Percentiles rank a stretch among this genome's conserved stretches.
Conservation (phyloP, 2,113 vertebrate species). For the Chionodraco myersi region DNA sequence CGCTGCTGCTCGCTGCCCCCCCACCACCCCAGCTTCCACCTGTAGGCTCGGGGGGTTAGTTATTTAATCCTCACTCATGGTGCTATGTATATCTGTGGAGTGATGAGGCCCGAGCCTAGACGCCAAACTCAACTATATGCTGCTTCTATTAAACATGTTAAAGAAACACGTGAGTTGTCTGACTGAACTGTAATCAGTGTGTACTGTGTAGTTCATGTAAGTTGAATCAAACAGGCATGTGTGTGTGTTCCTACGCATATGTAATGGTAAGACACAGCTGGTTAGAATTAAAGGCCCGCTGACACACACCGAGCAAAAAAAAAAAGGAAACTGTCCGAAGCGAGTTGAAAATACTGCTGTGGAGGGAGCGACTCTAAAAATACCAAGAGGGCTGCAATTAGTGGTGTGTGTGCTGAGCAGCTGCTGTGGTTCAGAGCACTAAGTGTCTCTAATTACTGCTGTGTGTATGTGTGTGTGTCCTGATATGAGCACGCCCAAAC, state of each 20-base stretch:
- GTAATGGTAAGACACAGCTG: constrained; percentile 78
- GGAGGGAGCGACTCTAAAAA: constrained; percentile 83
- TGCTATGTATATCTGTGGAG: no score
- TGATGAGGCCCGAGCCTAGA: no score
- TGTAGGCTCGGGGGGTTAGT: no score
- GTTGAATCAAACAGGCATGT: constrained; percentile 33
- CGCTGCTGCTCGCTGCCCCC: no score
- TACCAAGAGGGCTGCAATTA: constrained; percentile 83
- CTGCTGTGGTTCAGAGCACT: constrained; percentile 76
- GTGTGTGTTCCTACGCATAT: constrained; percentile 54
- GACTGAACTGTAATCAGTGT: constrained; percentile 13
- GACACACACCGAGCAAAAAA: constrained; percentile 59
- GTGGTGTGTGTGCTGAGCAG: constrained; percentile 83
- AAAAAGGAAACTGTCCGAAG: constrained; percentile 55
- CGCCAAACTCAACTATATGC: no score
- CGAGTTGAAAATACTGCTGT: constrained; percentile 82
- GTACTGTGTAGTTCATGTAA: constrained; percentile 37
- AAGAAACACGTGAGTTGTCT: no score
- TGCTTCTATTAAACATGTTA: no score
- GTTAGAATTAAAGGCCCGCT: constrained; percentile 82
- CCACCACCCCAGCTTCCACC: no score
- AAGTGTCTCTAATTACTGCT: constrained; percentile 84
- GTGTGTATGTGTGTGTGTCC: constrained; percentile 33
- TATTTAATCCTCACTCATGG: no score
- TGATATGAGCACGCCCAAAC: constrained; percentile 43